These are phyloP conservation scores for Temnothorax nylanderi DNA, from an alignment of 1,140 invertebrate species.

Conservation along the genomic window DNA sequence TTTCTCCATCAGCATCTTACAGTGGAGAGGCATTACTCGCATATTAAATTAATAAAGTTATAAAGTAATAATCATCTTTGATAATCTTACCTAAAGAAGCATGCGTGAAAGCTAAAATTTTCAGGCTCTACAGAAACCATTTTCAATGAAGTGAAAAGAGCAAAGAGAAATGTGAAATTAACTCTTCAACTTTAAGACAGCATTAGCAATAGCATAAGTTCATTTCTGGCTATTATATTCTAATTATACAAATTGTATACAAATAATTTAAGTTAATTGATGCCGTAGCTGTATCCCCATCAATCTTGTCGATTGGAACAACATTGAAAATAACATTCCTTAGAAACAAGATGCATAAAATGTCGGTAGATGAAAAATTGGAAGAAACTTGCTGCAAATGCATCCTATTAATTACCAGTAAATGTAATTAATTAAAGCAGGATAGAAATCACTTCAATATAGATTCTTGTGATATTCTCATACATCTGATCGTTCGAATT, in stretches of 20 bases:
- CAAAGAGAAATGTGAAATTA: background rate
- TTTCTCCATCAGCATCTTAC: background rate
- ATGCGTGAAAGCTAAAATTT: slow-evolving; percentile 38
- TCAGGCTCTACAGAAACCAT: slow-evolving; percentile 17
- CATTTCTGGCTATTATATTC: slow-evolving; percentile 36
- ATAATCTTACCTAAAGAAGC: slow-evolving; percentile 42
- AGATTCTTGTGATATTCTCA: background rate
- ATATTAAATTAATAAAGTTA: slow-evolving; percentile 20
- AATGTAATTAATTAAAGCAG: background rate
- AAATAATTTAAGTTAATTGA: slow-evolving; percentile 60
- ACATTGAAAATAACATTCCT: background rate
- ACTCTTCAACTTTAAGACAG: background rate
- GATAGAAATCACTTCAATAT: background rate
- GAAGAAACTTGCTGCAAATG: slow-evolving; percentile 10
- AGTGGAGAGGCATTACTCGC: background rate
- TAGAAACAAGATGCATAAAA: slow-evolving; percentile 12
- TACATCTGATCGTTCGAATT: background rate
- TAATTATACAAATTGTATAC: slow-evolving; percentile 55
- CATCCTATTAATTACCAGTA: background rate
- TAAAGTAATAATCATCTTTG: slow-evolving; percentile 37
- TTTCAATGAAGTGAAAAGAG: slow-evolving; percentile 5
- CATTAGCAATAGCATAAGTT: background rate
- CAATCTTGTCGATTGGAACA: background rate
- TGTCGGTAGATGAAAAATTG: background rate
- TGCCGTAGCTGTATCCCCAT: slow-evolving; percentile 53